Conservation (phyloP, 2,113 vertebrate genomes). For the Chaetops frenatus region DNA sequence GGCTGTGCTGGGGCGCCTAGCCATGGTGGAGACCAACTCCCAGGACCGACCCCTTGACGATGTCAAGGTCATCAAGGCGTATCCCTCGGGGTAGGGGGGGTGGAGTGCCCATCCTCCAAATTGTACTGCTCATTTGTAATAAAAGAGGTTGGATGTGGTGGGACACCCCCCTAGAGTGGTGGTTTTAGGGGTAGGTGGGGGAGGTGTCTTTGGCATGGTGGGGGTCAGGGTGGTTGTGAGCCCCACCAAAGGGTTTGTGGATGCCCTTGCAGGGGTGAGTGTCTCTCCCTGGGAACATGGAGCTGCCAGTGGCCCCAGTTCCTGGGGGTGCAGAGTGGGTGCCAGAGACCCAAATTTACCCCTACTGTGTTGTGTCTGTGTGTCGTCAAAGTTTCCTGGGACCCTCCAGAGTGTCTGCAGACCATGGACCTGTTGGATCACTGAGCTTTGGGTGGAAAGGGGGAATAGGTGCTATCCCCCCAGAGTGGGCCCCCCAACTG, state of each 20-base stretch:
- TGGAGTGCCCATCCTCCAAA: neutral
- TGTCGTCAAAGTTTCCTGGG: neutral
- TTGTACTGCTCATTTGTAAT: neutral
- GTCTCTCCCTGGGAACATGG: neutral
- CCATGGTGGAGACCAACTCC: conserved; percentile 91
- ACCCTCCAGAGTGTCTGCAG: neutral
- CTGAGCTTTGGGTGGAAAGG: neutral
- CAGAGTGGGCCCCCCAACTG: neutral
- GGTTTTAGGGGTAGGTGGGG: neutral
- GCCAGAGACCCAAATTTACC: neutral
- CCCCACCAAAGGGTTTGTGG: neutral
- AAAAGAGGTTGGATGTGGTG: neutral
- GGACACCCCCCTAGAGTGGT: rapidly evolving
- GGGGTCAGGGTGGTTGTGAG: neutral
- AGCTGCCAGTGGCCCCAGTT: neutral
- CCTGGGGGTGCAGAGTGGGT: neutral
- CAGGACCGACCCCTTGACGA: conserved; percentile 91
- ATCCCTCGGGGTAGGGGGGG: conserved; percentile 63
- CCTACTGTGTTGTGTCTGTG: neutral
- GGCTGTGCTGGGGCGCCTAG: conserved; percentile 85
- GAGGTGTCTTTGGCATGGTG: neutral
- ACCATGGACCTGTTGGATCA: neutral
- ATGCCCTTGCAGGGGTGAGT: neutral
- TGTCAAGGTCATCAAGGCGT: conserved; percentile 84
- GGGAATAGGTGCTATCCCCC: neutral